A percentile compares a stretch with the other conserved stretches of the same genome.
Conservation (phyloP, 1,140 invertebrate species). For the Zaprionus taronus region DNA sequence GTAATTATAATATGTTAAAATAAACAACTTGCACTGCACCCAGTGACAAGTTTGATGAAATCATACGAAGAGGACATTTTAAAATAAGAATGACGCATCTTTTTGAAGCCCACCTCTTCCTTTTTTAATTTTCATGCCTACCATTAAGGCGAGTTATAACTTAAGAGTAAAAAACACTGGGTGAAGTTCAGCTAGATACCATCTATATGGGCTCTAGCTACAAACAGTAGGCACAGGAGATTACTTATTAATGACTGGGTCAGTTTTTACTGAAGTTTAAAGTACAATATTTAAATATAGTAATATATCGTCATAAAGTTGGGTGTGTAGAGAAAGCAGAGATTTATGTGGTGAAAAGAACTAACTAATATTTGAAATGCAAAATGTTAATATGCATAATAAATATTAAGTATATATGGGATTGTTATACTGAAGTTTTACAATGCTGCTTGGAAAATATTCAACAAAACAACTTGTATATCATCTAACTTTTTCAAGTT, state of each 20-base stretch:
- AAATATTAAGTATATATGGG: too few species aligned
- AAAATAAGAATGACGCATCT: conserved; percentile 41
- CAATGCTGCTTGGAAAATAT: too few species aligned
- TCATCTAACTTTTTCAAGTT: too few species aligned
- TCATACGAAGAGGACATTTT: conserved; percentile 4
- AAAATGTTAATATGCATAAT: too few species aligned
- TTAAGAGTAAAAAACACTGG: background rate
- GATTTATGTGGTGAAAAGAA: background rate
- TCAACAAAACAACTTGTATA: too few species aligned
- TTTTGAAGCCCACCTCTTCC: background rate
- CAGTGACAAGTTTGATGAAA: conserved; percentile 14
- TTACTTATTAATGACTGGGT: background rate
- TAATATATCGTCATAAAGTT: background rate
- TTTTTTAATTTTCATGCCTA: background rate
- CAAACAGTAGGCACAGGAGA: background rate
- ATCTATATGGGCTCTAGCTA: background rate
- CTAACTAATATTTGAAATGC: too few species aligned
- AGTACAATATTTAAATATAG: background rate
- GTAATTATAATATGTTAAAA: conserved; percentile 19
- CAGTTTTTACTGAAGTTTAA: background rate
- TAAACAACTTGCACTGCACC: background rate
- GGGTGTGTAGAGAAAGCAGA: background rate
- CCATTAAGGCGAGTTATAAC: conserved; percentile 4
- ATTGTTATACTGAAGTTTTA: too few species aligned
- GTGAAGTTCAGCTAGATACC: background rate